Evolutionary conservation across 2,888 invertebrate genomes (phyloP).

Genomic region (Drosophila tripunctata): DNA sequence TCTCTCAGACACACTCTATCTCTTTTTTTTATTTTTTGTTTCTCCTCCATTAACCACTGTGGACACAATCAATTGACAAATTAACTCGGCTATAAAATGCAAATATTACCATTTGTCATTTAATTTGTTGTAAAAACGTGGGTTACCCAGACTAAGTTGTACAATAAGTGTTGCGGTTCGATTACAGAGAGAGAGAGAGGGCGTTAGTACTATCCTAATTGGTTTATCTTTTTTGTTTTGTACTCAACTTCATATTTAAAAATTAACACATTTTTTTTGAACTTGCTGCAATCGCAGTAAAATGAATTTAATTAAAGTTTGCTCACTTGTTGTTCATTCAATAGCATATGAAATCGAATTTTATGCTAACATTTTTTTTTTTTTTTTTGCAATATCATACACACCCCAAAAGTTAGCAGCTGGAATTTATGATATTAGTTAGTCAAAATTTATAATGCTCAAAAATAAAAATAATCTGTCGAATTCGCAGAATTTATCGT

Average conservation of each 20-base stretch:
- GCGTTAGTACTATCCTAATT: too few relatives aligned
- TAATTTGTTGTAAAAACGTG: too few relatives aligned
- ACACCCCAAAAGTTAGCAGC: constrained; percentile 1
- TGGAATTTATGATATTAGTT: constrained; percentile 52
- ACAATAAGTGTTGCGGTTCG: too few relatives aligned
- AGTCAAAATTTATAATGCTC: constrained; percentile 15
- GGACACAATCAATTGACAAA: constrained; percentile 26
- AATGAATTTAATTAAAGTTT: too few relatives aligned
- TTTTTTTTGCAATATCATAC: not conserved
- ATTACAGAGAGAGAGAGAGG: too few relatives aligned
- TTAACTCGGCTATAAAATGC: constrained; percentile 6
- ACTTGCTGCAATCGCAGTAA: too few relatives aligned
- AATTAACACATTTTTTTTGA: too few relatives aligned
- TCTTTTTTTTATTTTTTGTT: not conserved
- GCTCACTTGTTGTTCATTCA: too few relatives aligned
- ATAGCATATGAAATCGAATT: not conserved
- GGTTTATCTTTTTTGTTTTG: too few relatives aligned
- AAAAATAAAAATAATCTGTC: constrained; percentile 43
- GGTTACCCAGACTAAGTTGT: too few relatives aligned
- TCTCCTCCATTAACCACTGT: constrained; percentile 26
- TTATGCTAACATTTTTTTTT: not conserved
- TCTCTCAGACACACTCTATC: not conserved
- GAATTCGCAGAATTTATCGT: constrained; percentile 65
- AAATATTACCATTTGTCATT: not conserved
- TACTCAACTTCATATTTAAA: too few relatives aligned